phyloP scores from a whole-genome alignment of 2,113 vertebrate species.

The Ptilorrhoa leucosticta region DNA sequence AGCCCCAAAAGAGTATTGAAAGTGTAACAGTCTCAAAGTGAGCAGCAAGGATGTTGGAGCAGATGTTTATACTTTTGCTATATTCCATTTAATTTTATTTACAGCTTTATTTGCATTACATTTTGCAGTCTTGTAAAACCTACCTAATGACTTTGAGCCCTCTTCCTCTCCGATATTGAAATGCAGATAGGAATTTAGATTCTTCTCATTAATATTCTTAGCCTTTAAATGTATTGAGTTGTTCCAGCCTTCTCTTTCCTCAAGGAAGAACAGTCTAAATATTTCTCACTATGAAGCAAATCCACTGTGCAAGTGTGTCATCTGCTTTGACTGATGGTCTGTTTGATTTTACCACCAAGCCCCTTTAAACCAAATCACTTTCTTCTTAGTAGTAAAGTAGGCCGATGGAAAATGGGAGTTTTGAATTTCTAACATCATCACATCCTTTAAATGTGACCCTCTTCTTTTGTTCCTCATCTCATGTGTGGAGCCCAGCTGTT shows the following conservation, averaged over 20 bases:
- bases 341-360: background rate
- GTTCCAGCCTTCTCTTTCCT: background rate
- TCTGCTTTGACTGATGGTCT: background rate
- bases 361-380: background rate
- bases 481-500: background rate
- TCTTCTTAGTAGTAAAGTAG: background rate
- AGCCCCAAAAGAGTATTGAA: background rate
- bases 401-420: background rate
- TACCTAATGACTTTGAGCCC: background rate
- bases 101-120: background rate
- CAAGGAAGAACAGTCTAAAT: background rate
- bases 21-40: background rate
- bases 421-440: background rate
- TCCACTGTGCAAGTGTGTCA: background rate
- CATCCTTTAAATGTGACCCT: background rate
- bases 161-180: background rate
- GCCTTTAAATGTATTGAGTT: background rate
- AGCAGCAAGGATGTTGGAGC: background rate
- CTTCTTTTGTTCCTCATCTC: background rate
- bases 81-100: background rate
- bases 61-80: background rate
- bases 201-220: background rate
- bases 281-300: background rate
- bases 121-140: background rate
- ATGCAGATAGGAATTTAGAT: background rate